Base-by-base conservation (phyloP, 1,140 invertebrate genomes). In the Trinorchestia longiramus region DNA sequence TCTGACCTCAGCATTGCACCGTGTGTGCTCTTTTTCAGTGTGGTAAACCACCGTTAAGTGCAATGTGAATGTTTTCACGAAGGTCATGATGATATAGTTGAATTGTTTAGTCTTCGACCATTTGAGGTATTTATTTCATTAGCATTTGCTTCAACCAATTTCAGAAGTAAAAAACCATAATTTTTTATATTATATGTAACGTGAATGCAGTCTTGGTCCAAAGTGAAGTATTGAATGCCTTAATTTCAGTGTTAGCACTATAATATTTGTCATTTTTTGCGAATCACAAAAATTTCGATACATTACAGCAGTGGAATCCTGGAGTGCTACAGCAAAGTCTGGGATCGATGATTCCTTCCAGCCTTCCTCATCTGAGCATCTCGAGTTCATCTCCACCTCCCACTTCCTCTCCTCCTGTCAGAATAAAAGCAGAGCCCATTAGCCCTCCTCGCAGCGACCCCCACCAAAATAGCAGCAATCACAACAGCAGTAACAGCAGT, bases 401-500 rank as follows among this genome's bases (percentile, higher is more conserved):
- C 87, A 98, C 98, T 96, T 99, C 98, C 96, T 98, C 98, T 19
- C 97, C 98, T 97, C 98, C 98, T 96, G 98, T 99, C 95, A 99
- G 99, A 97, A 99, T 99, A 97, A 99, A 99, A 97, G 99, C 98
- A 97, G 99, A 99, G 97, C 99, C 99, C 40, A 99, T 99, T 97
- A 99, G 99, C 97, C 99, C 99, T 96, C 99, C 99, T 8, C 97
- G 98, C 96, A 98, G 98, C 97, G 98, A 98, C 96, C 98, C 98
- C 96, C 97, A 98, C 97, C 97, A 97, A 97, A 97, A 97, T 97
- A 97, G 97, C 97, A 97, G 97, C 97, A 97, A 97, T 97, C 87
- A 97, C 97, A 94, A 97, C 97, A 96, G 96, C 88, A 95, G 77
- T 88, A 90, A 42, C 36, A 99, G 98, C 96, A 98, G 98, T 97